Evolutionary conservation across 2,797 vertebrate species (phyloP), one percentile per base, ranked within the genome.

Genomic region (Epinephelus awoara): DNA sequence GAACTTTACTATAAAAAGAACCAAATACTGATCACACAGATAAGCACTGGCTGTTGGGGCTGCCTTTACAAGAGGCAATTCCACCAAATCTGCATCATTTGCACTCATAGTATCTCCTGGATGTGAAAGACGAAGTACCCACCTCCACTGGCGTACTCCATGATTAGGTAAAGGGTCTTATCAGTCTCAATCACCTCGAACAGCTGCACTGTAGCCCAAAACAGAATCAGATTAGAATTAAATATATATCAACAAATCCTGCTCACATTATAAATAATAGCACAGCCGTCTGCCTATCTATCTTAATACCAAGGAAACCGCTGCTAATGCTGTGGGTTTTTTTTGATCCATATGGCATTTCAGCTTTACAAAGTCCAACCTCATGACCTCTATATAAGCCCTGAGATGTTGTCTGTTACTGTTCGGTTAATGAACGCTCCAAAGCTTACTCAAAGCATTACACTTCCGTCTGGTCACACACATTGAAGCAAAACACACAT

Each of bases 121-220:
- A 66, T 3, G 15, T 50, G 50, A 38, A 3, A 2, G 68, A 14
- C 2, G n/a, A 46, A 46, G n/a, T 56, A 86, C 96, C 91, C 89
- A 98, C 97, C 97, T 59, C 97, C 97, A 47, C 97, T 98, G 78
- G 97, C 97, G 0, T 98, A 98, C 76, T 98, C 97, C 97, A 98
- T 98, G 90, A 98, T 94, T 76, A 98, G 95, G 93, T 98, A 98
- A 75, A 98, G 96, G 0, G 97, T 98, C 93, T 98, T 98, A 88
- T 98, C 97, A 0, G 97, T 98, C 93, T 98, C 97, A 0, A 98
- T 97, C 88, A 98, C 97, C 92, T 98, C 97, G 57, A 98, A 98
- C 82, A 98, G 96, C 91, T 98, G 96, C 92, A 98, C 97, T 98
- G 94, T 78, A 82, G 87, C 0, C 50, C 81, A 75, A 81, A 90